These are phyloP conservation scores for Lota lota DNA, from an alignment of 2,113 vertebrate genomes.

Conservation along the genomic window DNA sequence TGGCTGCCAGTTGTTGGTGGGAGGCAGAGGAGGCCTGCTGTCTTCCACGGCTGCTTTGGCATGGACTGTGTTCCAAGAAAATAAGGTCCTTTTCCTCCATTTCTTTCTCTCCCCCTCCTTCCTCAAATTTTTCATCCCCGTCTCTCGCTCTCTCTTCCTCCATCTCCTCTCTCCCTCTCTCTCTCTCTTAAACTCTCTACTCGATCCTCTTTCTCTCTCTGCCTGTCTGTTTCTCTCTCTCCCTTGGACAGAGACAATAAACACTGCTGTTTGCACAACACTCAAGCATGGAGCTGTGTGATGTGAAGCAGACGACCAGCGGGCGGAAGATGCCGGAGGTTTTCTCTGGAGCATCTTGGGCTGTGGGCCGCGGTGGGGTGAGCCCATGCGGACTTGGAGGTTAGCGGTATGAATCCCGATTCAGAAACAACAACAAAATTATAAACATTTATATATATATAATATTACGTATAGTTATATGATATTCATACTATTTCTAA, in stretches of 20 bases:
- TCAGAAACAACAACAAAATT: no score
- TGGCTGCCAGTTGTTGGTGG: constrained; percentile 46
- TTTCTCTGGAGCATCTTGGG: no score
- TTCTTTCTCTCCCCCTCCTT: not conserved
- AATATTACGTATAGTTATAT: no score
- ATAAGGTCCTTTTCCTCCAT: constrained; percentile 14
- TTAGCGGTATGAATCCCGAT: no score
- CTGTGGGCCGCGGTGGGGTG: no score
- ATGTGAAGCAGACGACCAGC: constrained; percentile 32
- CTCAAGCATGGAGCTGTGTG: constrained; percentile 33
- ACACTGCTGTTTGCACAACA: constrained; percentile 45
- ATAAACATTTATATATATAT: no score
- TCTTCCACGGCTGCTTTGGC: constrained; percentile 45
- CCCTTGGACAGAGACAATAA: constrained; percentile 51
- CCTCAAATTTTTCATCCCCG: not conserved
- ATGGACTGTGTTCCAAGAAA: constrained; percentile 39
- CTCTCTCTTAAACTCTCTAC: not conserved
- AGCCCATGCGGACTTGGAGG: no score
- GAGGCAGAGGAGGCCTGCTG: constrained; percentile 43
- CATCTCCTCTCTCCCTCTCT: not conserved
- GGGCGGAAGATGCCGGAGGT: no score
- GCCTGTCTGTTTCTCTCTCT: not conserved
- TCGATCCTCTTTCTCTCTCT: constrained; percentile 5
- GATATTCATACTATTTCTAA: no score
- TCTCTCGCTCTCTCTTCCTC: constrained; percentile 6